Evolutionary conservation across 2,113 vertebrate genomes (phyloP).

Genomic region (Machaerirhynchus nigripectus): DNA sequence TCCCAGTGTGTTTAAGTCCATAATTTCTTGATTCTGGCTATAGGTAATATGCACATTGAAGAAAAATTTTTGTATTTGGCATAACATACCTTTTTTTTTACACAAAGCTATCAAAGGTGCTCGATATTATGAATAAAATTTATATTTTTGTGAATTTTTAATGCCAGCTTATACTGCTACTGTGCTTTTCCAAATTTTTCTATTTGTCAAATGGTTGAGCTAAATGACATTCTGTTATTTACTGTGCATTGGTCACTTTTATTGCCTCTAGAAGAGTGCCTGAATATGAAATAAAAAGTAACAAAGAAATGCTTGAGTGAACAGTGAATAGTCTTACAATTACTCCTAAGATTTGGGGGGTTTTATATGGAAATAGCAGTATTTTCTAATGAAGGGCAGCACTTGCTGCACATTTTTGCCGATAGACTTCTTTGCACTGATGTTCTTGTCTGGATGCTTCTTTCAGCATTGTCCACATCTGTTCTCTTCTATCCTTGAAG

Average conservation of each 20-base stretch:
- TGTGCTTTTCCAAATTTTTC: neutral
- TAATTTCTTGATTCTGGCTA: neutral
- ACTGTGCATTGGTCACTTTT: neutral
- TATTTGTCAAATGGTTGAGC: neutral
- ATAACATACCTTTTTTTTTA: fast-evolving
- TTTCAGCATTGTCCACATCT: neutral
- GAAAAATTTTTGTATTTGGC: neutral
- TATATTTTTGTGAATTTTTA: neutral
- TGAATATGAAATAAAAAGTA: neutral
- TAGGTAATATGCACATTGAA: neutral
- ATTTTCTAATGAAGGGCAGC: neutral
- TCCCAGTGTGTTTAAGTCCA: neutral
- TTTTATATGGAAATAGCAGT: neutral
- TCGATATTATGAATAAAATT: neutral
- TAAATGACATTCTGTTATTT: neutral
- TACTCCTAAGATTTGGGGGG: neutral
- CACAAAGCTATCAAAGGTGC: neutral
- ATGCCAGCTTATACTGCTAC: neutral
- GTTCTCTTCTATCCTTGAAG: neutral
- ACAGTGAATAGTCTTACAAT: neutral
- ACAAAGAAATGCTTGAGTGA: neutral
- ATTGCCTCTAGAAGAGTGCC: neutral
- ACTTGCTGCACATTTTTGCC: neutral
- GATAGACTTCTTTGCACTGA: neutral
- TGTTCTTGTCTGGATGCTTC: neutral